These are phyloP conservation scores for Erynnis tages DNA, from an alignment of 2,888 invertebrate genomes.

Conservation along the genomic window DNA sequence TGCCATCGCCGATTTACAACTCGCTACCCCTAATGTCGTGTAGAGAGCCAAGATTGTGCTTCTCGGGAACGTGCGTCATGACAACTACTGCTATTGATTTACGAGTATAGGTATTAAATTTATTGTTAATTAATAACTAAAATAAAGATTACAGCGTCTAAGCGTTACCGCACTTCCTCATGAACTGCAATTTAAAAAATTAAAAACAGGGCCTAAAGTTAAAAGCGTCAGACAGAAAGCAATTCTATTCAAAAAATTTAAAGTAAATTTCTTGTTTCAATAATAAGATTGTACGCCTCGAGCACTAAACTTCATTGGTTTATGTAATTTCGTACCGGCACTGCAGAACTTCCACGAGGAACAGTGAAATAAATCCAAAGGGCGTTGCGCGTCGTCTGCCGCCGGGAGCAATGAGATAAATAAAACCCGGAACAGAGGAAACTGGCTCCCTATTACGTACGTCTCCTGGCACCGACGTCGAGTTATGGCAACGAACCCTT, in stretches of 20 bases:
- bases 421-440: slow-evolving; percentile 12
- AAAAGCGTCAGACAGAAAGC: not conserved
- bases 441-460: slow-evolving; percentile 8
- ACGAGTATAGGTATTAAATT: no score
- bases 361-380: slow-evolving; percentile 18
- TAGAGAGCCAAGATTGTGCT: not conserved
- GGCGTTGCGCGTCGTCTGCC: slow-evolving; percentile 2
- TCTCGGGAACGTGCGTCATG: not conserved
- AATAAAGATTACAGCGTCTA: no score
- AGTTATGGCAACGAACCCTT: slow-evolving; percentile 6
- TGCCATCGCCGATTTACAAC: slow-evolving; percentile 9
- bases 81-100: no score
- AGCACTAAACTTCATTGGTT: slow-evolving; percentile 2
- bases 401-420: slow-evolving; percentile 21
- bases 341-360: slow-evolving; percentile 10
- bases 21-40: not conserved
- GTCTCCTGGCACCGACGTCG: slow-evolving; percentile 20
- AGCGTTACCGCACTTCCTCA: no score
- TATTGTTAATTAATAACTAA: no score
- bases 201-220: no score
- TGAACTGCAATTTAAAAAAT: no score
- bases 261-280: not conserved
- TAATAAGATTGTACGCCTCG: not conserved
- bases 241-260: not conserved
- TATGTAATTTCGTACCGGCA: slow-evolving; percentile 12